Evolutionary conservation across 1,140 invertebrate genomes (phyloP), one percentile per base, ranked within the genome.

Genomic region (Nasonia vitripennis): DNA sequence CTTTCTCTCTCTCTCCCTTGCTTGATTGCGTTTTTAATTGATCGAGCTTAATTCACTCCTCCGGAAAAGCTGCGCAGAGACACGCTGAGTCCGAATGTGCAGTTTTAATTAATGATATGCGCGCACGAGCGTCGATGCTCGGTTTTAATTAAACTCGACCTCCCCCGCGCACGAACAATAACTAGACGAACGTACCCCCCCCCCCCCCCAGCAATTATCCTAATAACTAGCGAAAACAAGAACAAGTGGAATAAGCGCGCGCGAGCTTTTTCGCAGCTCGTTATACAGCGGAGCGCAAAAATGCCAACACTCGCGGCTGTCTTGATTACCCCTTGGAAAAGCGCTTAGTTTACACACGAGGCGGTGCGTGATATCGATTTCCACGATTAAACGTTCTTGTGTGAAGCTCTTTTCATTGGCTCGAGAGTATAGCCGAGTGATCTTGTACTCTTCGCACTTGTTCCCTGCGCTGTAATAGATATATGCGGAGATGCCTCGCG

Each of bases 71-170:
- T 37, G 34, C 34, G 34, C 6, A 17, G 5, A 62, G 55, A 7
- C 55, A 20, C 14, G 31, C 20, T n/a, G 41, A 45, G 41, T 45
- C 41, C 31, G 73, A 41, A 74, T 41, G 73, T 41, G 14, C 10
- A 11, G 68, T 41, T 75, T 75, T 75, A 75, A 75, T 75, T 75
- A 75, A 75, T 75, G 20, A 75, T 37, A 71, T 71, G 70, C 70
- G 5, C 55, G 55, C 17, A 0, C 2, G 3, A 75, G 73, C 37
- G 14, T n/a, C 34, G 34, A 75, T 75, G 37, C 31, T n/a, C 17
- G 17, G 34, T 75, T 75, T 75, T 75, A 75, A 75, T 75, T 75
- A 75, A 75, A 75, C 31, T 34, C 68, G 2, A 37, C 10, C 68
- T 10, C 20, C 20, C 5, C 2, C 11, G 2, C 68, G 68, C 68